Conservation (phyloP, 2,888 invertebrate genomes). For the Agrilus biguttatus region DNA sequence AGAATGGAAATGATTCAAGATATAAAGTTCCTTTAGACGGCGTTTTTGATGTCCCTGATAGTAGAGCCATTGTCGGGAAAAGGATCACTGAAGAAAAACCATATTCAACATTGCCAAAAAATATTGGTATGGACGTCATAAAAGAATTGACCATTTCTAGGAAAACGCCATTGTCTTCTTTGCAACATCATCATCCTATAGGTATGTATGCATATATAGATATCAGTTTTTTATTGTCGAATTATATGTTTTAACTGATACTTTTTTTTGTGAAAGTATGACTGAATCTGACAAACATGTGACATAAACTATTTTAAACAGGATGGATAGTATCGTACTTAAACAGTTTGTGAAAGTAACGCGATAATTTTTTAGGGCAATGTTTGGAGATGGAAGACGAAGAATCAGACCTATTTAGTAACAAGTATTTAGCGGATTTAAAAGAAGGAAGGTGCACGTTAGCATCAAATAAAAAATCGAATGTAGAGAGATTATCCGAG, state of each 20-base stretch:
- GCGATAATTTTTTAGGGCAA: conserved; percentile 14
- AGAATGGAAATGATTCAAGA: too few species aligned
- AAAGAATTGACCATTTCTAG: conserved; percentile 21
- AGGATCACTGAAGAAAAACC: conserved; percentile 6
- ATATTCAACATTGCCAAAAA: conserved; percentile 5
- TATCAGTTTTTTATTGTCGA: neutral
- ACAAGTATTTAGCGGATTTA: conserved; percentile 57
- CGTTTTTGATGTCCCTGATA: neutral
- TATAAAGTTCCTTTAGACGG: too few species aligned
- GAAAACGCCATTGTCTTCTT: conserved; percentile 15
- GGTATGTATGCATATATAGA: too few species aligned
- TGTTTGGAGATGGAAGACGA: conserved; percentile 69
- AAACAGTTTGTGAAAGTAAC: neutral
- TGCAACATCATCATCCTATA: neutral
- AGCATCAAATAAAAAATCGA: conserved; percentile 18
- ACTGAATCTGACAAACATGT: too few species aligned
- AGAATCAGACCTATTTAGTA: conserved; percentile 72
- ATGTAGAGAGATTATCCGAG: conserved; percentile 44
- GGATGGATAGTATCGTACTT: too few species aligned
- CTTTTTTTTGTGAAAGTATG: too few species aligned
- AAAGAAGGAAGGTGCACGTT: conserved; percentile 40
- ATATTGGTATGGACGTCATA: conserved; percentile 8
- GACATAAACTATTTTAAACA: too few species aligned
- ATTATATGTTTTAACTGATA: neutral
- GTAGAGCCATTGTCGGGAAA: conserved; percentile 2